These are phyloP conservation scores for Calycopis cecrops DNA, from an alignment of 1,140 invertebrate species.

Conservation along the genomic window DNA sequence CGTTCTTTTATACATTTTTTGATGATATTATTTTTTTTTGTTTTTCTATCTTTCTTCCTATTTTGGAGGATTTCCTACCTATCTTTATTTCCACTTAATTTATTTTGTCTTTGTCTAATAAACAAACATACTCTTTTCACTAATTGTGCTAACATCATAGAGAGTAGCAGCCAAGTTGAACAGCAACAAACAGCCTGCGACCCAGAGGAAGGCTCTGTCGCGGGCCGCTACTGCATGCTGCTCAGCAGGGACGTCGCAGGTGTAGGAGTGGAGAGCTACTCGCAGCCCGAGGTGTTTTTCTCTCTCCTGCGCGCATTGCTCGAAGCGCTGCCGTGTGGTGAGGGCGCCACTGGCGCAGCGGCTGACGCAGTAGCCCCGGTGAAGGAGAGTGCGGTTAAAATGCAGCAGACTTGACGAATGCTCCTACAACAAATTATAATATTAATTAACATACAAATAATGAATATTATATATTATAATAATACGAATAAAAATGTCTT, in stretches of 20 bases:
- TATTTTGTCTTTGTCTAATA: neutral
- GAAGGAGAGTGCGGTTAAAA: slow-evolving; percentile 33
- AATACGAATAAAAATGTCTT: neutral
- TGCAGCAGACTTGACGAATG: slow-evolving; percentile 22
- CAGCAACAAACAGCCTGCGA: neutral
- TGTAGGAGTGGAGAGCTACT: neutral
- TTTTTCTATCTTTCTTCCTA: too few relatives aligned
- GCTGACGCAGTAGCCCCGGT: slow-evolving; percentile 26
- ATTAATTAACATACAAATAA: too few relatives aligned
- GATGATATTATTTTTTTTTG: too few relatives aligned
- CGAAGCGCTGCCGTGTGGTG: slow-evolving; percentile 22
- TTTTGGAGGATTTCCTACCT: too few relatives aligned
- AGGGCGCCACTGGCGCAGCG: slow-evolving; percentile 18
- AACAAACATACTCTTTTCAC: neutral
- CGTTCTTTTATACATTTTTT: too few relatives aligned
- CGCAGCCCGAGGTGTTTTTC: neutral
- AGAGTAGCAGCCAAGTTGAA: neutral
- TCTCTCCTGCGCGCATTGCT: slow-evolving; percentile 16
- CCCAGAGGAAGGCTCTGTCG: neutral
- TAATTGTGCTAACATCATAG: neutral
- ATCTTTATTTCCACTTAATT: neutral
- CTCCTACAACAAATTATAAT: slow-evolving; percentile 25
- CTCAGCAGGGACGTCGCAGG: neutral
- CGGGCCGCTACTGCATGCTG: neutral
- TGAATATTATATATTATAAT: too few relatives aligned